phyloP scores from a whole-genome alignment of 2,888 invertebrate species.

The Globia sparganii region DNA sequence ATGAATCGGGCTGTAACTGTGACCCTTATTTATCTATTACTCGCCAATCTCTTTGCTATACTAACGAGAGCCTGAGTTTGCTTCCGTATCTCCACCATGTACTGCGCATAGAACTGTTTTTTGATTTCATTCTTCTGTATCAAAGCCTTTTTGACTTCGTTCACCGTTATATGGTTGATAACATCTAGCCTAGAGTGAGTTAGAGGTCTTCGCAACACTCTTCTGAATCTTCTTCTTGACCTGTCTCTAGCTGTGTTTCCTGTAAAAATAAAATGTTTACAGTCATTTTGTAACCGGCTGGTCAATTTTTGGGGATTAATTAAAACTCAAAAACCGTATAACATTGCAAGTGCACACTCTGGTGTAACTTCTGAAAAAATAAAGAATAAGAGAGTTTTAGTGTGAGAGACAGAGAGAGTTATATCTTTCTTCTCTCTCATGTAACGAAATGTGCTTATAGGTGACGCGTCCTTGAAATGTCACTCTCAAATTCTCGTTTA shows the following conservation, averaged over 20 bases:
- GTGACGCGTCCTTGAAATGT: too few species aligned
- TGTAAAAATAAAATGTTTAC: background rate
- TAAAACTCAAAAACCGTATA: too few species aligned
- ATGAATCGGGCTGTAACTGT: background rate
- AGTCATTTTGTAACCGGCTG: too few species aligned
- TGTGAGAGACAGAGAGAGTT: too few species aligned
- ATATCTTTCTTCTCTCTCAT: too few species aligned
- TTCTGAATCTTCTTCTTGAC: slow-evolving; percentile 17
- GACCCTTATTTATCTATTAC: background rate
- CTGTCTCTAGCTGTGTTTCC: background rate
- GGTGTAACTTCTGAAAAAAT: too few species aligned
- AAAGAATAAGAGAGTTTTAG: too few species aligned
- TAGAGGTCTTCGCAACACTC: background rate
- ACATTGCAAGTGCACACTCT: too few species aligned
- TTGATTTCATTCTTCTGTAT: slow-evolving; percentile 25
- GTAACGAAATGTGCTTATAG: too few species aligned
- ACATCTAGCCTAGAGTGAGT: background rate
- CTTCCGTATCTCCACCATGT: slow-evolving; percentile 20
- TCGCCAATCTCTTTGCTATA: slow-evolving; percentile 3
- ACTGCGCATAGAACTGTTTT: slow-evolving; percentile 8
- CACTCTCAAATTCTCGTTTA: too few species aligned
- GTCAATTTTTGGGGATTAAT: background rate
- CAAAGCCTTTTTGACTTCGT: slow-evolving; percentile 21
- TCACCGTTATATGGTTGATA: slow-evolving; percentile 6
- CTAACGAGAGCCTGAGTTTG: slow-evolving; percentile 20